Evolutionary conservation across 92 coral and sea anemone species (phyloP).

Genomic region (Paragorgia papillata): DNA sequence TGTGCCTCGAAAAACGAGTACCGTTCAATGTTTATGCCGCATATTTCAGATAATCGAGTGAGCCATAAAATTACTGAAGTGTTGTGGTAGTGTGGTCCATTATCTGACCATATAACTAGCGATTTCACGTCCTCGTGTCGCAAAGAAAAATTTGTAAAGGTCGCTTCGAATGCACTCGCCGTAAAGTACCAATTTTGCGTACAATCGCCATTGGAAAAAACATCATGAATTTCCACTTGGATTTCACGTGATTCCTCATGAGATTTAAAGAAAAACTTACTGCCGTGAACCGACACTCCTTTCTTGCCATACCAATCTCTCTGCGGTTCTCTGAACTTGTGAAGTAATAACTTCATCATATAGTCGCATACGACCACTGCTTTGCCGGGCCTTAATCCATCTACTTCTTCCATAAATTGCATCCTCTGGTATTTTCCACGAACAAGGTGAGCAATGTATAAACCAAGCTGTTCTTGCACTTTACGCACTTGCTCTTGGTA

Average conservation of each 20-base stretch:
- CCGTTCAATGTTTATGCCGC: conserved; percentile 18
- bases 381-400: conserved; percentile 43
- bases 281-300: conserved; percentile 38
- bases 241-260: conserved; percentile 7
- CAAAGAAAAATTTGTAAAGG: conserved; percentile 28
- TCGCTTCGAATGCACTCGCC: conserved; percentile 49
- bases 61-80: conserved; percentile 44
- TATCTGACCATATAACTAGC: too few species aligned
- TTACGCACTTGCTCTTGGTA: conserved; percentile 10
- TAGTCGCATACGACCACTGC: conserved; percentile 58
- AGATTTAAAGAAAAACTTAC: conserved; percentile 33
- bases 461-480: conserved; percentile 31
- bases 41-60: conserved; percentile 26
- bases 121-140: conserved; percentile 26
- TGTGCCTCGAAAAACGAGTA: conserved; percentile 50
- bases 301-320: conserved; percentile 39
- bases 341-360: conserved; percentile 46
- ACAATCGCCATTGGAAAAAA: conserved; percentile 9
- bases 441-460: conserved; percentile 59
- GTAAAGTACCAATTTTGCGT: conserved; percentile 11
- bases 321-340: conserved; percentile 47
- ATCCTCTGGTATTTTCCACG: conserved; percentile 59
- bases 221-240: too few species aligned
- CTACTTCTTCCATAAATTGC: conserved; percentile 45
- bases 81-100: conserved; percentile 53